Percentiles rank a stretch among this genome's conserved stretches.
Evolutionary conservation across 1,140 invertebrate genomes (phyloP).

Genomic region (Brachionus asplanchnoidis): DNA sequence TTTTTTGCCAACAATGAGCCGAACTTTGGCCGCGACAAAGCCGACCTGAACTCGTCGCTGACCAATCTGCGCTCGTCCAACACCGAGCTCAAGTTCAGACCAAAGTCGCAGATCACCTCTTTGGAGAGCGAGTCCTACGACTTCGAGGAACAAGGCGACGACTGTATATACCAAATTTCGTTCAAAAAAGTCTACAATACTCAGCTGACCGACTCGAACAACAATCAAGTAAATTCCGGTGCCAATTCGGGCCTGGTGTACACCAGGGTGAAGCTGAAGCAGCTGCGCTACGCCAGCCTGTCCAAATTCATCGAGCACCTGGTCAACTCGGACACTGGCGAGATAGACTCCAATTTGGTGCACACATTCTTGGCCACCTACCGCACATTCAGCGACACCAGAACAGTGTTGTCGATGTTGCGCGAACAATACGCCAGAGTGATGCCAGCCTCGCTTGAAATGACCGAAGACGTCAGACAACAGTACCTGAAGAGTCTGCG

Average conservation of each 20-base stretch:
- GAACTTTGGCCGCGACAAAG: neutral
- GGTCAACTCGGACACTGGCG: conserved; percentile 77
- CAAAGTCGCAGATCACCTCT: neutral
- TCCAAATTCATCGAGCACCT: conserved; percentile 83
- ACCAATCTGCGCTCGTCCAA: neutral
- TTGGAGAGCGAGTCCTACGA: neutral
- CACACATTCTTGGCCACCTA: conserved; percentile 94
- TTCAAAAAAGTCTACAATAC: conserved; percentile 41
- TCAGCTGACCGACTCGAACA: conserved; percentile 3
- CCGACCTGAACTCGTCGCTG: neutral
- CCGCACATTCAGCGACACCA: conserved; percentile 74
- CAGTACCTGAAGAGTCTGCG: conserved; percentile 53
- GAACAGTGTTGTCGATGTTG: conserved; percentile 67
- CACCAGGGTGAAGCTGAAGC: conserved; percentile 22
- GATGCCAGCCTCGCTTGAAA: conserved; percentile 44
- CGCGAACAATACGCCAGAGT: neutral
- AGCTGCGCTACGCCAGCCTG: conserved; percentile 85
- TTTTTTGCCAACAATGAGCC: neutral
- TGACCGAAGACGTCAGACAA: conserved; percentile 50
- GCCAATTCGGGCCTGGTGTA: conserved; percentile 9
- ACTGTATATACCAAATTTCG: conserved; percentile 12
- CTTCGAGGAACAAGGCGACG: conserved; percentile 17
- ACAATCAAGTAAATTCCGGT: conserved; percentile 17
- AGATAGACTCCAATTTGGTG: conserved; percentile 92
- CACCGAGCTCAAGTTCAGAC: neutral